These are phyloP conservation scores for Atrichornis clamosus DNA, from an alignment of 2,113 vertebrate species.

Conservation along the genomic window DNA sequence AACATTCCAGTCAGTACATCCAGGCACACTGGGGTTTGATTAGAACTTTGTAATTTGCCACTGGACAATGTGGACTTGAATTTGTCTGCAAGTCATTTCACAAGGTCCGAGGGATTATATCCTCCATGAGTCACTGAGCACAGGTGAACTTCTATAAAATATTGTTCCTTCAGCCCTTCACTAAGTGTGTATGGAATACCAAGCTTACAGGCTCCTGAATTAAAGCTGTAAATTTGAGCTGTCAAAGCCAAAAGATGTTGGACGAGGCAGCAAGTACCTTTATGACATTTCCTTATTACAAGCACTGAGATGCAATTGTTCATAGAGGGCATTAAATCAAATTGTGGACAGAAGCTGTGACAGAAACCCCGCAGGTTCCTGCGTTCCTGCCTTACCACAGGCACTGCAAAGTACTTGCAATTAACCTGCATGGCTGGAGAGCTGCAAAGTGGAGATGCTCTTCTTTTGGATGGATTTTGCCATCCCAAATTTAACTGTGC, in stretches of 20 bases:
- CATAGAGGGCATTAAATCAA: constrained; percentile 42
- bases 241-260: constrained; percentile 45
- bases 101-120: background rate
- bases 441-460: background rate
- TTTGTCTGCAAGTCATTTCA: background rate
- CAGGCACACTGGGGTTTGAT: background rate
- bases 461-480: background rate
- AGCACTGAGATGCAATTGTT: constrained; percentile 44
- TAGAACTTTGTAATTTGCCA: background rate
- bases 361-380: background rate
- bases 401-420: background rate
- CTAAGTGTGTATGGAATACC: background rate
- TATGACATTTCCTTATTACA: constrained; percentile 53
- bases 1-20: background rate
- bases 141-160: constrained; percentile 13
- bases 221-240: constrained; percentile 55
- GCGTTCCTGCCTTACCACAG: background rate
- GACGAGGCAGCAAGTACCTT: constrained; percentile 36
- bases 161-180: background rate
- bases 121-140: background rate
- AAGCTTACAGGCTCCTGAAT: constrained; percentile 41
- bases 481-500: background rate
- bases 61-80: background rate
- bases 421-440: background rate
- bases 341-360: background rate